Evolutionary conservation across 2,113 vertebrate genomes (phyloP), one percentile per base, ranked within the genome.

Genomic region (Trichechus manatus): DNA sequence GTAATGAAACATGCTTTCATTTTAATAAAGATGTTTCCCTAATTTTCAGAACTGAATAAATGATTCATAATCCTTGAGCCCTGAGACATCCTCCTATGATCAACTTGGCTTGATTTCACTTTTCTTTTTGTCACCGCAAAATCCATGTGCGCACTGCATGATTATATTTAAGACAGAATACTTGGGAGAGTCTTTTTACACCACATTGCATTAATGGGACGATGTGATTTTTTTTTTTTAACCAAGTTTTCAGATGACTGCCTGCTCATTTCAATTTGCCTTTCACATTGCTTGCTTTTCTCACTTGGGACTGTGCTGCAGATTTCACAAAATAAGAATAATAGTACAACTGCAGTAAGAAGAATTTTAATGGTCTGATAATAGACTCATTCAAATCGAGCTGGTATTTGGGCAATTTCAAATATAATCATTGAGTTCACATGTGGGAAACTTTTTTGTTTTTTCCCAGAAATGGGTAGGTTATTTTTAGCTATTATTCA

Each of bases 241-340:
- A 95, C 84, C 87, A 89, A 72, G 44, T 93, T 96, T 97, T 95
- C 75, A 89, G 97, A 96, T 70, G 96, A 80, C 53, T 95, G 50
- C 29, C n/a, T 87, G 63, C 1, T 98, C 86, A 96, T 98, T 91
- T 97, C 10, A 72, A 94, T 95, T 27, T 96, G 39, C 0, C 93
- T 96, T 95, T 95, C 17, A 61, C 13, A 47, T 75, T 42, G 11
- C 15, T 27, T 4, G 0, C n/a, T 80, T 78, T 87, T 66, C 59
- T 94, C 86, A 93, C 79, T 85, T 94, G 42, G 56, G 59, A 39
- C 64, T 88, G 31, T 70, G 23, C 9, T 85, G 9, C 39, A 96
- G 25, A 96, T 88, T 42, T 81, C 13, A 42, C 9, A 36, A 61
- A 59, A 47, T 66, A 84, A 77, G 33, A 81, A 83, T 3, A 22